Conservation (phyloP, 2,888 invertebrate species). For the Meliscaeva auricollis region DNA sequence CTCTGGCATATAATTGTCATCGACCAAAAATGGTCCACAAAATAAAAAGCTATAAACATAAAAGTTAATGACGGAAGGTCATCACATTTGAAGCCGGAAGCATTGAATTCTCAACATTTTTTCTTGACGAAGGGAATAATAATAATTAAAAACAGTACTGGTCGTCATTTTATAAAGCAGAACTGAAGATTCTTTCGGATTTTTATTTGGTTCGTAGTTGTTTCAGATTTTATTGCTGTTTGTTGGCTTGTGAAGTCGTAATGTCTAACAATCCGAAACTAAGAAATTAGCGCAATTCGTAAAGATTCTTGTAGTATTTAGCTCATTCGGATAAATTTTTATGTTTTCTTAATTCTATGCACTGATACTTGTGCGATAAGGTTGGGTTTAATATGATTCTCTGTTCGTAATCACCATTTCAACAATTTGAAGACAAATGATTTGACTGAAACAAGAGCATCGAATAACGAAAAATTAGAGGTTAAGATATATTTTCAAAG, state of each 20-base stretch:
- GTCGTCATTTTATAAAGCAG: no score
- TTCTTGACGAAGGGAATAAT: background rate
- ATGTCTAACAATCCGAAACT: conserved; percentile 62
- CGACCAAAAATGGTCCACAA: conserved; percentile 51
- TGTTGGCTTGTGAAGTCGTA: conserved; percentile 56
- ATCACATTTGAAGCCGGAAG: conserved; percentile 45
- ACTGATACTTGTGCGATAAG: no score
- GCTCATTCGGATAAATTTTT: conserved; percentile 47
- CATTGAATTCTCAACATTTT: no score
- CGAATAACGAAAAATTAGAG: no score
- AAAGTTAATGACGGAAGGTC: conserved; percentile 72
- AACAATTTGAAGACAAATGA: no score
- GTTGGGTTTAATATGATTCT: no score
- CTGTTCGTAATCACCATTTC: no score
- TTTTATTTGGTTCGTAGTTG: conserved; percentile 39
- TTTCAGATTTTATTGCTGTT: conserved; percentile 48
- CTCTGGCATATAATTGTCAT: conserved; percentile 70
- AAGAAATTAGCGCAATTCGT: conserved; percentile 43
- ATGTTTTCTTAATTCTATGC: conserved; percentile 58
- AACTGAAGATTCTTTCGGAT: background rate
- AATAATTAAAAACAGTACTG: conserved; percentile 52
- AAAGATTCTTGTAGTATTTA: background rate
- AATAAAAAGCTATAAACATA: conserved; percentile 63
- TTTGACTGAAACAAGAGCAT: no score
- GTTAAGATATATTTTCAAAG: no score